A percentile compares a stretch with the other conserved stretches of the same genome.
Evolutionary conservation across 2,888 invertebrate genomes (phyloP).

Genomic region (Ernsta delagoae): DNA sequence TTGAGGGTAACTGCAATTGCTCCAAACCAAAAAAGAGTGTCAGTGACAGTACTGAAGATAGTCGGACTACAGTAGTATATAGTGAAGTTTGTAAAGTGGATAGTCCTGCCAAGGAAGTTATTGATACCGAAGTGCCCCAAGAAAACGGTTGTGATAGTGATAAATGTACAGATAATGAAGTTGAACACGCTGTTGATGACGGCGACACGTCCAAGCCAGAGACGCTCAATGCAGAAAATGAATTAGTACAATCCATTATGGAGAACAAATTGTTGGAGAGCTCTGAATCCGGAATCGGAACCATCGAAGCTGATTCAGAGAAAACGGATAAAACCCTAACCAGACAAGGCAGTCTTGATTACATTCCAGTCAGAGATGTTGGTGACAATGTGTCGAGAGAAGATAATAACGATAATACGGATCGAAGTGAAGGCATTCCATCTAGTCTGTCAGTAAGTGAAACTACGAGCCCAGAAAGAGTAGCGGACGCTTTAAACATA

Average conservation of each 20-base stretch:
- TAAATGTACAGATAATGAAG: slow-evolving; percentile 53
- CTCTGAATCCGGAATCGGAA: slow-evolving; percentile 73
- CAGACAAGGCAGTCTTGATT: slow-evolving; percentile 76
- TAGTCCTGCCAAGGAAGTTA: slow-evolving; percentile 71
- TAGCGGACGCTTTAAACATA: slow-evolving; percentile 67
- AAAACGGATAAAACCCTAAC: slow-evolving; percentile 69
- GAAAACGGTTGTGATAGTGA: slow-evolving; percentile 71
- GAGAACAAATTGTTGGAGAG: slow-evolving; percentile 69
- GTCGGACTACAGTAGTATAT: slow-evolving; percentile 79
- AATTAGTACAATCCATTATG: slow-evolving; percentile 64
- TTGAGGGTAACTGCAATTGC: slow-evolving; percentile 69
- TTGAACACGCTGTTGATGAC: slow-evolving; percentile 66
- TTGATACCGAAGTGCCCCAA: slow-evolving; percentile 53
- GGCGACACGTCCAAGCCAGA: slow-evolving; percentile 47
- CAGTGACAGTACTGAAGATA: slow-evolving; percentile 49
- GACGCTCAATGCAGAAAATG: slow-evolving; percentile 54
- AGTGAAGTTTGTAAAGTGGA: slow-evolving; percentile 88
- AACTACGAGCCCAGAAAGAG: slow-evolving; percentile 76
- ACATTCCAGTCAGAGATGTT: slow-evolving; percentile 80
- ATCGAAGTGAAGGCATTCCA: slow-evolving; percentile 79
- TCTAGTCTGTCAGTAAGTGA: slow-evolving; percentile 79
- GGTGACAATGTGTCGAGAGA: slow-evolving; percentile 72
- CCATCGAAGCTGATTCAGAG: slow-evolving; percentile 57
- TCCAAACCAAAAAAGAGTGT: slow-evolving; percentile 43
- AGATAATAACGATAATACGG: slow-evolving; percentile 76